Conservation (phyloP, 2,797 vertebrate genomes). For the Rachycentron canadum region DNA sequence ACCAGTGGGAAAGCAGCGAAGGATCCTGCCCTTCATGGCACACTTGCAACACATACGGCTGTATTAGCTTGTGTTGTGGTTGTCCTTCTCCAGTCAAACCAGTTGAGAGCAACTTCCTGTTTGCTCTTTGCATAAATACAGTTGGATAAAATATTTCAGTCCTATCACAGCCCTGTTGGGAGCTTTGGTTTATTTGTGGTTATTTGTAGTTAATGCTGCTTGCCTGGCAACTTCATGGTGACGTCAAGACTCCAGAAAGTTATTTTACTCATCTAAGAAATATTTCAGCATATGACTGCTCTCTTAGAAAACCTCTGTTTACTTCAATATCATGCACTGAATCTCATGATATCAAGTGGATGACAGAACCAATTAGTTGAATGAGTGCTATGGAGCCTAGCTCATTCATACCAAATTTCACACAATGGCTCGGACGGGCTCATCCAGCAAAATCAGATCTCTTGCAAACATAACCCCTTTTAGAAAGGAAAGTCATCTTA, state of each 20-base stretch:
- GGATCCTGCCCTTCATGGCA: constrained; percentile 1
- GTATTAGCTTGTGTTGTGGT: not conserved
- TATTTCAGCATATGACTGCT: not conserved
- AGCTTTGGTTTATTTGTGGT: not conserved
- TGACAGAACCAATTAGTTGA: not conserved
- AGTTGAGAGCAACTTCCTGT: not conserved
- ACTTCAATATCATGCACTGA: not conserved
- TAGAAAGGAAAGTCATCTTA: not conserved
- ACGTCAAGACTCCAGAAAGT: not conserved
- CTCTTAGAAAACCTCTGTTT: not conserved
- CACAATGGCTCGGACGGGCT: not conserved
- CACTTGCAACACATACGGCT: not conserved
- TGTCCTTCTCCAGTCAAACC: not conserved
- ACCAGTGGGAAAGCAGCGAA: not conserved
- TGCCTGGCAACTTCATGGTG: not conserved
- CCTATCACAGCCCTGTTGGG: not conserved
- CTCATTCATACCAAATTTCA: constrained; percentile 2
- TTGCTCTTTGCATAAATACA: not conserved
- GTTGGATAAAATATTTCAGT: not conserved
- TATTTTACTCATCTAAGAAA: not conserved
- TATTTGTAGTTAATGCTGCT: not conserved
- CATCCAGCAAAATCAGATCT: not conserved
- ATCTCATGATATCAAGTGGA: not conserved
- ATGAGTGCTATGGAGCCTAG: not conserved
- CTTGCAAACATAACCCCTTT: not conserved